These are phyloP conservation scores for Kryptolebias marmoratus DNA, from an alignment of 2,113 vertebrate genomes.

Conservation along the genomic window DNA sequence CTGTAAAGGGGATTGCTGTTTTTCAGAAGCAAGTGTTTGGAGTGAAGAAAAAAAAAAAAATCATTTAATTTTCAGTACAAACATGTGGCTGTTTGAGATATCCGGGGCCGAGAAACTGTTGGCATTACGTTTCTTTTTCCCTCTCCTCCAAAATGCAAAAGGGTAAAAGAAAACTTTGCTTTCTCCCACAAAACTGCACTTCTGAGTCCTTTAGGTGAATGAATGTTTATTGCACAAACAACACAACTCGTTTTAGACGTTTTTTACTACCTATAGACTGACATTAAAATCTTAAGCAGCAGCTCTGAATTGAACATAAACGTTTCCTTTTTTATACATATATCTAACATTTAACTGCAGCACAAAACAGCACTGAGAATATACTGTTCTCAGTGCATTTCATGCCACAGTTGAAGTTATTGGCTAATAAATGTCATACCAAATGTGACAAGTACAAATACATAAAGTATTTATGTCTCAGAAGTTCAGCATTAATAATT, in stretches of 20 bases:
- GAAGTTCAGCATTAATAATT: constrained; percentile 19
- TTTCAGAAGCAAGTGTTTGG: constrained; percentile 76
- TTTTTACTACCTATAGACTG: constrained; percentile 11
- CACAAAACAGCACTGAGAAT: neutral
- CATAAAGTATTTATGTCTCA: constrained; percentile 11
- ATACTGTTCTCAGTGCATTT: neutral
- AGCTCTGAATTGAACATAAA: constrained; percentile 8
- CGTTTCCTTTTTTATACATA: neutral
- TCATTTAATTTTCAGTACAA: constrained; percentile 75
- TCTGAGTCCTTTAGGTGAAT: constrained; percentile 42
- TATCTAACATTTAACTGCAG: neutral
- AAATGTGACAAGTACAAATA: too few species aligned
- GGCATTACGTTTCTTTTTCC: constrained; percentile 45
- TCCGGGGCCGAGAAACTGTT: constrained; percentile 62
- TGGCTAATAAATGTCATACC: too few species aligned
- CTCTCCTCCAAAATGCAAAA: constrained; percentile 48
- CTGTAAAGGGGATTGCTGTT: constrained; percentile 77
- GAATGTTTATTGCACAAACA: constrained; percentile 29
- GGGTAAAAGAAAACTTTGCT: constrained; percentile 66
- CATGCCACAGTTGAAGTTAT: too few species aligned
- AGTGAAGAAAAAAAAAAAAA: constrained; percentile 48
- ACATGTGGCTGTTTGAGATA: constrained; percentile 82
- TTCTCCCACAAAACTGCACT: constrained; percentile 36
- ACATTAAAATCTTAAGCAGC: constrained; percentile 15
- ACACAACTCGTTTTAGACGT: constrained; percentile 37